Conservation (phyloP, 2,797 vertebrate genomes). For the Podarcis lilfordi region DNA sequence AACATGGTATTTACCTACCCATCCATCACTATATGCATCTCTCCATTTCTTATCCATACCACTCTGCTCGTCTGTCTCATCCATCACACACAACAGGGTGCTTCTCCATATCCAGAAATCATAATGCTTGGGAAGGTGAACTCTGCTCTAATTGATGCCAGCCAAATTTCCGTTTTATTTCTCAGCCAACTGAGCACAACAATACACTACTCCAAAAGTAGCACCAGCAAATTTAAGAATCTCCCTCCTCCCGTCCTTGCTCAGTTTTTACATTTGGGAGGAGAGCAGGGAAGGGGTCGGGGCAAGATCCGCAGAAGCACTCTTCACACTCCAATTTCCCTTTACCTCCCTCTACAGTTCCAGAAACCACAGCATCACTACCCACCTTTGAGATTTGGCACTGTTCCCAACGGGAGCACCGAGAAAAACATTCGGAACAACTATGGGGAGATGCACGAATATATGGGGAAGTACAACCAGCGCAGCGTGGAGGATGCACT, state of each 20-base stretch:
- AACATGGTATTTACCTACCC: not conserved
- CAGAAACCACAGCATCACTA: constrained; percentile 96
- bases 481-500: constrained; percentile 93
- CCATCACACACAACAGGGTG: not conserved
- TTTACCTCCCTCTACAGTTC: constrained; percentile 80
- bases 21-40: not conserved
- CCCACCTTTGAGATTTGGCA: constrained; percentile 93
- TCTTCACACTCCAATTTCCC: constrained; percentile 37
- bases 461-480: constrained; percentile 97
- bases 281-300: not conserved
- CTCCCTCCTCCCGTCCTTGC: not conserved
- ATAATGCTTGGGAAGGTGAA: not conserved
- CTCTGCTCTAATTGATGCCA: not conserved
- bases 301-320: not conserved
- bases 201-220: not conserved
- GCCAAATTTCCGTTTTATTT: not conserved
- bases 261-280: not conserved
- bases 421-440: constrained; percentile 98
- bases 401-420: constrained; percentile 94
- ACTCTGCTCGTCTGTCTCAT: not conserved
- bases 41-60: not conserved
- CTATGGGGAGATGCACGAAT: constrained; percentile 95
- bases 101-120: not conserved
- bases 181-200: not conserved
- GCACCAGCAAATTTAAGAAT: not conserved